Evolutionary conservation across 2,113 vertebrate species (phyloP), one percentile per base, ranked within the genome.

Genomic region (Cynocephalus volans): DNA sequence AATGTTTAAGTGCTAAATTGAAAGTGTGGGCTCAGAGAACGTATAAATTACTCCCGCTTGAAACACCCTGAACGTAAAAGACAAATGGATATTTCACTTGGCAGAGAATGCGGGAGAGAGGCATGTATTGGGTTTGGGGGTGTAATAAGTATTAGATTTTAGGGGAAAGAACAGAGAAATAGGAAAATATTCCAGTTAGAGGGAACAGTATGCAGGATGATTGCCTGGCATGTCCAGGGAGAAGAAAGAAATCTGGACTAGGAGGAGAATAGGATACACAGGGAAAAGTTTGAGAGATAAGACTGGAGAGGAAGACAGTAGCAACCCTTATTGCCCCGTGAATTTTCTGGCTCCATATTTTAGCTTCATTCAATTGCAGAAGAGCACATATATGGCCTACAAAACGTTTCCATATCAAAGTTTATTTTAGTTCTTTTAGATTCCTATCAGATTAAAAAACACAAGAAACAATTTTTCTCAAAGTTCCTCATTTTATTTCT

Each of bases 401-500:
- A 86, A 70, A 62, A 48, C 60, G 3, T 28, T 90, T 89, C 60
- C 17, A 52, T 19, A 23, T 76, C 19, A 82, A 80, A 65, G 10
- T 65, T 76, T 75, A 19, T 70, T 95, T 79, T 15, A 84, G 21
- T 56, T 90, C 48, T 77, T 48, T 96, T 36, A 64, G 24, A 92
- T 13, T 83, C 41, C 1, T 31, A 18, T 1, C 77, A 12, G 17
- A 77, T 65, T 75, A 72, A 45, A 72, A 93, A 93, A n/a, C 23
- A 72, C 11, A 14, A 2, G 13, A 82, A 88, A 54, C 6, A 80
- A 45, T 60, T 62, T 88, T 75, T 45, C 5, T 56, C 26, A 65
- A 76, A 60, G 6, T 1, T 70, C 14, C 41, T 85, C 28, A 48
- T 33, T 87, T 87, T 58, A 73, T 75, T 65, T 58, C 36, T 73